A percentile compares a stretch with the other conserved stretches of the same genome.
Evolutionary conservation across 2,797 vertebrate species (phyloP).

Genomic region (Channa striata): DNA sequence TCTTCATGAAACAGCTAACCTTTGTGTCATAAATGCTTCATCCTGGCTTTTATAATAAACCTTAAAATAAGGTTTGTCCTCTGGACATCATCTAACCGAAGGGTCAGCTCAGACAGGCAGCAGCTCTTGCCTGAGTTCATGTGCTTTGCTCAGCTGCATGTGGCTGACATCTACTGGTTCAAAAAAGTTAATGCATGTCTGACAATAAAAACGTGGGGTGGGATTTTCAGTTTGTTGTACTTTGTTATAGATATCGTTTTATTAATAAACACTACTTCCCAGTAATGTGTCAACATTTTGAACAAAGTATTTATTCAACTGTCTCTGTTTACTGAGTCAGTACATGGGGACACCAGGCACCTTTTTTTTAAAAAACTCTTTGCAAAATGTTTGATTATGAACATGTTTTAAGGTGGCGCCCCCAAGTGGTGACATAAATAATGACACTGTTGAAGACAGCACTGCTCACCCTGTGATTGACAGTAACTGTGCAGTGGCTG

Average conservation of each 20-base stretch:
- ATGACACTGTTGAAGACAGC: conserved; percentile 2
- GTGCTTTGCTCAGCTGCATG: conserved; percentile 1
- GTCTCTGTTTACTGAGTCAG: background rate
- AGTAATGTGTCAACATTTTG: background rate
- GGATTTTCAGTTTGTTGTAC: background rate
- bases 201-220: background rate
- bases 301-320: no score
- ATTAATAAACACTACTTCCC: background rate
- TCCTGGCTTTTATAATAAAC: background rate
- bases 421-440: background rate
- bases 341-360: background rate
- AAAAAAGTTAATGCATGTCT: conserved; percentile 38
- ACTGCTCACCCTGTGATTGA: background rate
- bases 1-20: no score
- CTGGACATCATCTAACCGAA: background rate
- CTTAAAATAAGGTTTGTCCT: background rate
- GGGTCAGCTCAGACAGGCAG: conserved; percentile 16
- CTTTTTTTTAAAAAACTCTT: background rate
- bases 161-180: conserved; percentile 72
- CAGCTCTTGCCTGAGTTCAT: background rate
- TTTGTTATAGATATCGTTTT: background rate
- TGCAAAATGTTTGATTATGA: background rate
- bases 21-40: background rate
- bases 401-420: background rate
- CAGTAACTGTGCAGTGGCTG: background rate